Base-by-base conservation (phyloP, 37 sponge, comb jelly and placozoan genomes). In the Beroe forskalii region DNA sequence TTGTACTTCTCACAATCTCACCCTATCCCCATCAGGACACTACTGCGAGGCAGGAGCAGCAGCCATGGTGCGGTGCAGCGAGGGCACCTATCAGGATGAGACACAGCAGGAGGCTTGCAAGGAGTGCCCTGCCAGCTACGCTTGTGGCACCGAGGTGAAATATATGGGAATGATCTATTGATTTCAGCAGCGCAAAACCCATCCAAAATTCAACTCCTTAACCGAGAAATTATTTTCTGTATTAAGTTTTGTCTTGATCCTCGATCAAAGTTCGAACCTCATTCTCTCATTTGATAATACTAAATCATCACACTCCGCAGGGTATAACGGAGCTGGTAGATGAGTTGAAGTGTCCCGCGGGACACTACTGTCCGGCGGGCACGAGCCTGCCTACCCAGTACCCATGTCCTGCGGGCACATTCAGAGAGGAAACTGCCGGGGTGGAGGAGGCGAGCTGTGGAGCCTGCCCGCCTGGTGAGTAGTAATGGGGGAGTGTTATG, bases 331-430 rank as follows among this genome's bases (percentile, higher is more conserved):
- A 72, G 38, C 22, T 72, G 40, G 76, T 38, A 12, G 76, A 72
- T 22, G 38, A 32, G 28, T 27, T 38, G 22, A 8, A 23, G 40
- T 91, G 92, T 91, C 92, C 92, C 12, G 40, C 89, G 1, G 92
- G 92, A 14, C 67, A 91, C 67, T 91, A 91, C 67, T 91, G 92
- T 89, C 92, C 92, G 12, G 64, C 14, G 1, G 60, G 60, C 17
- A 90, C 92, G 1, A 91, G 22, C 17, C 27, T 19, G 22, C 32
- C 66, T 24, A 91, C 63, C 38, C 86, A 91, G 41, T 90, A 35
- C 20, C 62, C 64, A 17, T 91, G 92, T 48, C 90, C 92, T 4
- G 22, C 64, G 14, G 91, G 91, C 22, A 91, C 42, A 25, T 91
- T 86, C 76, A 91, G 76, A 38, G 12, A 6, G 12, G 40, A 72